Base-by-base conservation (phyloP, 1,140 invertebrate genomes). In the Bombus cullumanus region DNA sequence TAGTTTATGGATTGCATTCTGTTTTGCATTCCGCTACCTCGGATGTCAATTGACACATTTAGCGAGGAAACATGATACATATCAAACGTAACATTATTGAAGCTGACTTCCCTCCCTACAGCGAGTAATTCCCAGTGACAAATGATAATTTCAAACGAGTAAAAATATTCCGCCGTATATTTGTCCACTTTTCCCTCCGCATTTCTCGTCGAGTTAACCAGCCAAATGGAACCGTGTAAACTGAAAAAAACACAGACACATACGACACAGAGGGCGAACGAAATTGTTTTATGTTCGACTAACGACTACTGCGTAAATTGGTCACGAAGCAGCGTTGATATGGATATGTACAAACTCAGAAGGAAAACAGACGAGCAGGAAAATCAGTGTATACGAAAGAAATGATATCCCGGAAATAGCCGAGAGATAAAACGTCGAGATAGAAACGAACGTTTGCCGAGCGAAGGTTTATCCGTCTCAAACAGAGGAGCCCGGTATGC, bases 401-500 rank as follows among this genome's bases (percentile, higher is more conserved):
- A 77, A 77, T 22, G 57, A 62, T 62, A 77, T 57, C 15, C 6
- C 5, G 74, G 34, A 76, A 76, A 59, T 76, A 59, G 74, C 13
- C 1, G 31, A 28, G 53, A 59, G 74, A 76, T 41, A 77, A 62
- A 77, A 77, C 28, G 57, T 34, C n/a, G 18, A 31, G 9, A 34
- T 22, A 9, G 12, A 18, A 41, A 62, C 2, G 37, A 62, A 77
- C 15, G 57, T 77, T 77, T 77, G 75, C 53, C 53, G 25, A 76
- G 31, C 22, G 12, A 13, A 59, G 34, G 53, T 76, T 76, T 76
- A 76, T 62, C 57, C 57, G 57, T 62, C 75, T 77, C 37, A 41
- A 31, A 77, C 37, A 62, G 25, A 77, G 15, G 37, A n/a, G 57
- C 59, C 59, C 25, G 34, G 22, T 8, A 28, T 31, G 37, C n/a